These are phyloP conservation scores for Drosophila algonquin DNA, from an alignment of 2,888 invertebrate genomes.

Conservation along the genomic window DNA sequence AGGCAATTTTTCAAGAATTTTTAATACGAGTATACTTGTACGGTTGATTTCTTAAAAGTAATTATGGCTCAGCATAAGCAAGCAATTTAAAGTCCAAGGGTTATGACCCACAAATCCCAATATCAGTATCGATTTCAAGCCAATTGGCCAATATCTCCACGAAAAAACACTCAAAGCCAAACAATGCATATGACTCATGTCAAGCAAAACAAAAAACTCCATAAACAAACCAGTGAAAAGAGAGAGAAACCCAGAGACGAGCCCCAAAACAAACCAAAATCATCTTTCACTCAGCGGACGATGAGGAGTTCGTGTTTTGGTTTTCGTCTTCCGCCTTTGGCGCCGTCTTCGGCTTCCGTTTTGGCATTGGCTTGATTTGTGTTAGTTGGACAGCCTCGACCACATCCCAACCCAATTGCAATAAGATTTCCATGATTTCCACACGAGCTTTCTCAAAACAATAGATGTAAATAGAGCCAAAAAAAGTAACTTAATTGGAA, in stretches of 20 bases:
- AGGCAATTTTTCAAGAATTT: conserved; percentile 26
- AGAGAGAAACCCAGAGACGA: conserved; percentile 22
- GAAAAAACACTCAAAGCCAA: conserved; percentile 11
- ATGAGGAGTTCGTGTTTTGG: conserved; percentile 28
- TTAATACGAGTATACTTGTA: background rate
- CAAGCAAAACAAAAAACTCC: conserved; percentile 57
- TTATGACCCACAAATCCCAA: conserved; percentile 29
- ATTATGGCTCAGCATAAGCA: background rate
- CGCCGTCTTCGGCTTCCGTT: conserved; percentile 62
- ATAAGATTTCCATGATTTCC: conserved; percentile 35
- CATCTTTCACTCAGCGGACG: conserved; percentile 60
- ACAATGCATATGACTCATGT: conserved; percentile 43
- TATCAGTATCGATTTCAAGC: conserved; percentile 17
- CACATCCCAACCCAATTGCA: conserved; percentile 18
- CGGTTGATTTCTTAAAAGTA: background rate
- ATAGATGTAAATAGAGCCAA: conserved; percentile 25
- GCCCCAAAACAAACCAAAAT: conserved; percentile 32
- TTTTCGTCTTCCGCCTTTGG: conserved; percentile 58
- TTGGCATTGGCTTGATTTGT: conserved; percentile 32
- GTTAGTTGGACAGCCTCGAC: conserved; percentile 44
- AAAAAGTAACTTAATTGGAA: conserved; percentile 53
- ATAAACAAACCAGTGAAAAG: conserved; percentile 41
- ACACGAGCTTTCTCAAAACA: conserved; percentile 32
- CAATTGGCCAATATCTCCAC: conserved; percentile 33
- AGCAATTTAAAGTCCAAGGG: background rate